Conservation (phyloP, 2,797 vertebrate species). For the Labeo calbasu region DNA sequence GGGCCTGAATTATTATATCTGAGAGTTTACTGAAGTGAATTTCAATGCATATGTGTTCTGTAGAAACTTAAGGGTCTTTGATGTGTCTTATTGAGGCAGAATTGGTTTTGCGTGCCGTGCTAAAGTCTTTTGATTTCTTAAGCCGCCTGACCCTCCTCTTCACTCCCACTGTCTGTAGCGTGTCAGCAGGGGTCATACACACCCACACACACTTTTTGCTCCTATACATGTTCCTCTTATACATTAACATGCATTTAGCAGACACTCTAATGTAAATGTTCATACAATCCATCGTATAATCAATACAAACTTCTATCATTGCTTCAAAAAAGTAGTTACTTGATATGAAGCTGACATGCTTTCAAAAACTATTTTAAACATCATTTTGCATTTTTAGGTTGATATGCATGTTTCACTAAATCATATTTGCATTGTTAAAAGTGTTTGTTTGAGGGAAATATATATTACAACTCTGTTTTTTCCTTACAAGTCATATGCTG, state of each 20-base stretch:
- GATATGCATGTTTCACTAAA: too few species aligned
- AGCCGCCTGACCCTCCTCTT: slow-evolving; percentile 38
- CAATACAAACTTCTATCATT: background rate
- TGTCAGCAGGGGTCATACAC: slow-evolving; percentile 29
- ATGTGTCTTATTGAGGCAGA: slow-evolving; percentile 16
- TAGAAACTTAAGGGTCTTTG: background rate
- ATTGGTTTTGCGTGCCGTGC: background rate
- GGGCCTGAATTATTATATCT: background rate
- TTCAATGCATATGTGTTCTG: background rate
- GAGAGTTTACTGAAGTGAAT: slow-evolving; percentile 47
- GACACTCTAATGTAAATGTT: background rate
- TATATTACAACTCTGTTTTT: too few species aligned
- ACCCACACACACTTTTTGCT: slow-evolving; percentile 1
- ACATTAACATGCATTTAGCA: background rate
- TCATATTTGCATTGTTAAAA: too few species aligned
- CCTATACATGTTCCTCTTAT: slow-evolving; percentile 15
- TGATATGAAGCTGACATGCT: background rate
- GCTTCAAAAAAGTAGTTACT: background rate
- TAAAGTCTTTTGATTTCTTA: slow-evolving; percentile 6
- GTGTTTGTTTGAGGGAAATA: too few species aligned
- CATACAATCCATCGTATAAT: background rate
- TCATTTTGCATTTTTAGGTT: background rate
- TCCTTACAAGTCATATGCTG: too few species aligned
- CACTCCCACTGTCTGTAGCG: slow-evolving; percentile 50
- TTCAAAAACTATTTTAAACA: background rate